Evolutionary conservation across 2,797 vertebrate species (phyloP), one percentile per base, ranked within the genome.

Genomic region (Peromyscus attwateri): DNA sequence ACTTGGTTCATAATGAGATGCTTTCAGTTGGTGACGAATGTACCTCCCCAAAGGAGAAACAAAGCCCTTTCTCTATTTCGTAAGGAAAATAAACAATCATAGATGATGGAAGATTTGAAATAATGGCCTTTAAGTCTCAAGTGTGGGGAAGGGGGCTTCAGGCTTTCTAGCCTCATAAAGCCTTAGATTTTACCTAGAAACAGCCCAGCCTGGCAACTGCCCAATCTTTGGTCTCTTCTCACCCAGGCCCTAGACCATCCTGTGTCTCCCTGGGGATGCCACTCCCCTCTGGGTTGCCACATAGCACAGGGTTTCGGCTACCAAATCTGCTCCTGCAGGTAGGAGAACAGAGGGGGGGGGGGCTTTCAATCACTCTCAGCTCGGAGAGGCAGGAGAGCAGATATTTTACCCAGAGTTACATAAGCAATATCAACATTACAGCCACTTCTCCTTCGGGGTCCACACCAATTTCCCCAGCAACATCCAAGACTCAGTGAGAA

Each of bases 1-100:
- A 16, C 66, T 85, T 60, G 21, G 57, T 94, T 93, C 94, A 93
- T 84, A 87, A 94, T 43, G 14, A 93, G 43, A 37, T 71, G 10
- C 3, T 88, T 94, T 75, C 94, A 79, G 83, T 68, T 37, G 55
- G 34, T 71, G 62, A 68, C 0, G 8, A 83, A 80, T 40, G 19
- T 93, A 34, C 19, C 57, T 91, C 49, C 52, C 16, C 5, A n/a
- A 43, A 94, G 91, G 27, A 94, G 91, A 87, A 94, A 66, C 11
- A 52, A 92, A 83, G 57, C 5, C 60, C 27, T 46, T 93, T 95
- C 85, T 60, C 57, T 4, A 12, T 21, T 64, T 87, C 12, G 9
- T 31, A 55, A 34, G 60, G 23, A 16, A 60, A 55, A 57, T 34
- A 55, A 55, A 55, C 77, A 62, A 27, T 55, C 60, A n/a, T 46